Evolutionary conservation across 2,797 vertebrate species (phyloP).

Genomic region (Chrysocyon brachyurus): DNA sequence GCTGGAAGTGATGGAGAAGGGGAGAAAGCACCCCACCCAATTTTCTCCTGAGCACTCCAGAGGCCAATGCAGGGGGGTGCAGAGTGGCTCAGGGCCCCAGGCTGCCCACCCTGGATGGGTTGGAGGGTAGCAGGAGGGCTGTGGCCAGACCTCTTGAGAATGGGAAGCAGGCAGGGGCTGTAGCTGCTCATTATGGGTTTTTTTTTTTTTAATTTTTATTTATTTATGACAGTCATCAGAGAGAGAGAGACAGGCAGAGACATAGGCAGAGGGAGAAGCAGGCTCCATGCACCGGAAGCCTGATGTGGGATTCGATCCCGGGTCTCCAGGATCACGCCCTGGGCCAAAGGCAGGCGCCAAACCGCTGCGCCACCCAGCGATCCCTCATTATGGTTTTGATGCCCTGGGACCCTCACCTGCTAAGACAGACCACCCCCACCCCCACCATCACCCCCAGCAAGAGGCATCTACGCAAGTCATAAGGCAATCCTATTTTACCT

Average conservation of each 20-base stretch:
- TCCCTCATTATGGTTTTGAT: background rate
- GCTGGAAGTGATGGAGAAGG: background rate
- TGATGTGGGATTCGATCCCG: no score
- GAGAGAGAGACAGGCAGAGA: no score
- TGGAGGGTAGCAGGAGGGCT: background rate
- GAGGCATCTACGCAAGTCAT: background rate
- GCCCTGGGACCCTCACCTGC: background rate
- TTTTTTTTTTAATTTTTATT: no score
- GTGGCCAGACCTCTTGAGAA: background rate
- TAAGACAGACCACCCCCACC: background rate
- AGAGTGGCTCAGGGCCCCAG: background rate
- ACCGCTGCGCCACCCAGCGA: no score
- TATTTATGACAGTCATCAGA: no score
- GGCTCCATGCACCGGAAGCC: no score
- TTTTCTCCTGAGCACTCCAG: constrained; percentile 17
- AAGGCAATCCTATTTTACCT: background rate
- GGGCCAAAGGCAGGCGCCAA: no score
- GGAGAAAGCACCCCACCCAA: background rate
- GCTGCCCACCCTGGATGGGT: background rate
- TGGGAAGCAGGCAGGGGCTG: background rate
- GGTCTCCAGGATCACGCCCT: no score
- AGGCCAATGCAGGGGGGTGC: background rate
- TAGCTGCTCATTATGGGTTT: background rate
- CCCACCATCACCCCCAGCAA: background rate
- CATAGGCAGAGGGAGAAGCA: no score